Conservation (phyloP, 2,888 invertebrate genomes). For the Gerris lacustris region DNA sequence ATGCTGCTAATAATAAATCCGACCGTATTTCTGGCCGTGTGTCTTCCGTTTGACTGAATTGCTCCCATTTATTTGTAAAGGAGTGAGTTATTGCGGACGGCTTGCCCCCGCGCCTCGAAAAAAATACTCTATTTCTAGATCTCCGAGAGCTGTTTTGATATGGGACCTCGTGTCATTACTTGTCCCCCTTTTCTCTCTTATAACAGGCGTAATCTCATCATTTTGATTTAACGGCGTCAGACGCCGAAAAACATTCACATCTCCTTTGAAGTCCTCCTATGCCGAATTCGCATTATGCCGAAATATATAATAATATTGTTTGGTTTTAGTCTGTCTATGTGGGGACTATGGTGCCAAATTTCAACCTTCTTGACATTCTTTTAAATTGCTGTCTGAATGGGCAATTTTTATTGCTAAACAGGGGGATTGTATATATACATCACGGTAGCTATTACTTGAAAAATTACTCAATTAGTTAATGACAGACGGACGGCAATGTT, state of each 20-base stretch:
- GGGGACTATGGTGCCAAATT: no score
- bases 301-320: neutral
- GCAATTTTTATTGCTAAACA: no score
- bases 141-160: neutral
- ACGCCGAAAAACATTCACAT: neutral
- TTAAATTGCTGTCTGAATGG: no score
- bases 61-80: constrained; percentile 1
- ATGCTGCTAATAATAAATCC: neutral
- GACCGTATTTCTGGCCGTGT: neutral
- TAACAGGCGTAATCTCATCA: neutral
- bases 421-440: no score
- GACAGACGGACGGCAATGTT: no score
- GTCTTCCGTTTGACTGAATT: constrained; percentile 5
- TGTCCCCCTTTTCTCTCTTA: neutral
- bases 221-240: neutral
- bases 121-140: constrained; percentile 1
- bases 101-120: neutral
- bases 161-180: neutral
- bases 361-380: no score
- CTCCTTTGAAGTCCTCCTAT: neutral
- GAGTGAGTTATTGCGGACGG: neutral
- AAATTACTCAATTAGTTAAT: no score
- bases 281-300: neutral
- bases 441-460: no score
- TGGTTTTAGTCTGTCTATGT: no score